Base-by-base conservation (phyloP, 2,888 invertebrate species). In the Coleophora deauratella region DNA sequence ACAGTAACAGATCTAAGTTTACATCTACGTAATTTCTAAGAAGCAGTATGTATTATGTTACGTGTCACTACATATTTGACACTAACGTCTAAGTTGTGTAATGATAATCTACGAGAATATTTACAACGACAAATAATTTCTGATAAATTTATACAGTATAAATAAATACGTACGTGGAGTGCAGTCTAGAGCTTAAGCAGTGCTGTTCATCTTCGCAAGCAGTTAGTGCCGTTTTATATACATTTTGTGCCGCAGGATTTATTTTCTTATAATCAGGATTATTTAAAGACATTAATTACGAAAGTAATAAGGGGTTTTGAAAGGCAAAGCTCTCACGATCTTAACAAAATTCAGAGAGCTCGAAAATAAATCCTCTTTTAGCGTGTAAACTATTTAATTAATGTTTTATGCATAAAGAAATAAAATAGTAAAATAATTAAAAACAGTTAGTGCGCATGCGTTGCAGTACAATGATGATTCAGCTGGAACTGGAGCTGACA, bases 191-290 rank as follows among this genome's bases (percentile, higher is more conserved):
- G 69, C 69, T 62, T 44, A 84, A 78, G 82, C 79, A 53, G 65
- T 75, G 68, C 59, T 59, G 65, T 53, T 74, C 76, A 73, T 70
- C 67, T 55, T 66, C 62, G 74, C 81, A 82, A 79, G 82, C 84
- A 62, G 74, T 82, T 81, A 81, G 82, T 84, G 78, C 71, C 66
- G 54, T 57, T 55, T 55, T 53, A 56, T 52, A 48, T 47, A 58
- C 59, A 46, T 52, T 54, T 53, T 48, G 58, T 51, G 52, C 64
- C 59, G 51, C 55, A 60, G 66, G 66, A 72, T 66, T 66, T 62
- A 72, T 68, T 73, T 69, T 65, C 57, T 45, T 32, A 27, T 36
- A 12, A 11, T 32, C 33, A 11, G 10, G 10, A 21, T 6, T 6
- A 4, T 28, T 12, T 10, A 31, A 27, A 14, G 10, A 37, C 9